These are phyloP conservation scores for Dromiciops gliroides DNA, from an alignment of 2,113 vertebrate genomes.

Conservation along the genomic window DNA sequence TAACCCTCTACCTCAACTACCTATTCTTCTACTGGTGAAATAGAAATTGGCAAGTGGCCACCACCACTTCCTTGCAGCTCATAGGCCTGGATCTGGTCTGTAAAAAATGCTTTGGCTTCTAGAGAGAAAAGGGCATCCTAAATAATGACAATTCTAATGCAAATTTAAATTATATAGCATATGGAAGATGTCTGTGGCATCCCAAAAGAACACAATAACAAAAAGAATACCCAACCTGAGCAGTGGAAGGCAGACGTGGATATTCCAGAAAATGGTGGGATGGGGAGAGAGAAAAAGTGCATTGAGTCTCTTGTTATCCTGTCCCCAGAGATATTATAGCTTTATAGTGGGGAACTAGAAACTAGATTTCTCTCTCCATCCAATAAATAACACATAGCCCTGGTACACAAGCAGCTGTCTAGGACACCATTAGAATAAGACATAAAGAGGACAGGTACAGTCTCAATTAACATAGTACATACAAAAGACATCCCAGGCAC, in stretches of 20 bases:
- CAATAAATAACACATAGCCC: not conserved
- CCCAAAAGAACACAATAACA: not conserved
- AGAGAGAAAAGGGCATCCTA: slow-evolving; percentile 70
- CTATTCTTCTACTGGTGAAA: slow-evolving; percentile 58
- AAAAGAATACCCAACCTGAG: not conserved
- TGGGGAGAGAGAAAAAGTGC: no score
- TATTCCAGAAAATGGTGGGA: no score
- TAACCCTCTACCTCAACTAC: not conserved
- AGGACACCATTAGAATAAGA: not conserved
- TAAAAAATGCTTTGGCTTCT: slow-evolving; percentile 76
- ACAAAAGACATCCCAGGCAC: not conserved
- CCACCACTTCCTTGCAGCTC: slow-evolving; percentile 37
- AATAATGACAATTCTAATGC: slow-evolving; percentile 63
- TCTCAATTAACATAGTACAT: not conserved
- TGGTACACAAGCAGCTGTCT: not conserved
- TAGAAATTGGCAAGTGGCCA: not conserved
- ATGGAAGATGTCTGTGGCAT: slow-evolving; percentile 59
- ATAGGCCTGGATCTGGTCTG: slow-evolving; percentile 56
- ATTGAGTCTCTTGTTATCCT: no score
- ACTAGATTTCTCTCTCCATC: not conserved
- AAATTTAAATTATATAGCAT: slow-evolving; percentile 52
- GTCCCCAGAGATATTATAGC: not conserved
- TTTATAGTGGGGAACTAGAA: not conserved
- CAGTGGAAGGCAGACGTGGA: not conserved
- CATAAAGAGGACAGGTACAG: not conserved